phyloP scores from a whole-genome alignment of 2,113 vertebrate genomes.

The Vidua macroura region DNA sequence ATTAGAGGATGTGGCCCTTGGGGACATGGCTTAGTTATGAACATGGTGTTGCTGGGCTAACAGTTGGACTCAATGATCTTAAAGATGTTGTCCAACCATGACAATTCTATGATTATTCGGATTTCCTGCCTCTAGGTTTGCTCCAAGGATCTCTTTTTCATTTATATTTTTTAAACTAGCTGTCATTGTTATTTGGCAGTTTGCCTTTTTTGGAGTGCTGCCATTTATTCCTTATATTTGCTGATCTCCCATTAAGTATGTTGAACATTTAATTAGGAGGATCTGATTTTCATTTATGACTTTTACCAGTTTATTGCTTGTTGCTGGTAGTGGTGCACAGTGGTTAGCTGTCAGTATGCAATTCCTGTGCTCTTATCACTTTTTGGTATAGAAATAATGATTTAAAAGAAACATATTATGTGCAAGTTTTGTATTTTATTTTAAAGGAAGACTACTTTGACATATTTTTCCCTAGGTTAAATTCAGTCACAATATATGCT shows the following conservation, averaged over 20 bases:
- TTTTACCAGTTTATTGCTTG: not conserved
- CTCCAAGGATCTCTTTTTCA: not conserved
- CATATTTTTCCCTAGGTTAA: not conserved
- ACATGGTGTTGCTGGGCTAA: not conserved
- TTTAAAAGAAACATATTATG: not conserved
- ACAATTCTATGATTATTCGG: not conserved
- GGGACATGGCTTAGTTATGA: not conserved
- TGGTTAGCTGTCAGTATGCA: not conserved
- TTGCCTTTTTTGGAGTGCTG: not conserved
- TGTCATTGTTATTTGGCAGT: not conserved
- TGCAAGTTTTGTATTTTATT: not conserved
- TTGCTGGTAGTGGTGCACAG: not conserved
- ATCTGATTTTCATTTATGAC: not conserved
- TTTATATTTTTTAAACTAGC: not conserved
- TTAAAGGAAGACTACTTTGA: not conserved
- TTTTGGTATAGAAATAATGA: not conserved
- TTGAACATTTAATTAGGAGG: not conserved
- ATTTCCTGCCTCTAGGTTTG: not conserved
- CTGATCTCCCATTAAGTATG: not conserved
- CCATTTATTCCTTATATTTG: not conserved
- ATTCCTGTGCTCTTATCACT: not conserved
- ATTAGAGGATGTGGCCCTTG: not conserved
- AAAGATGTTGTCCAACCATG: not conserved
- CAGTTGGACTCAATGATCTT: not conserved
- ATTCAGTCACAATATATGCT: not conserved